Evolutionary conservation across 2,888 invertebrate species (phyloP), one percentile per base, ranked within the genome.

Genomic region (Pseudococcus longispinus): DNA sequence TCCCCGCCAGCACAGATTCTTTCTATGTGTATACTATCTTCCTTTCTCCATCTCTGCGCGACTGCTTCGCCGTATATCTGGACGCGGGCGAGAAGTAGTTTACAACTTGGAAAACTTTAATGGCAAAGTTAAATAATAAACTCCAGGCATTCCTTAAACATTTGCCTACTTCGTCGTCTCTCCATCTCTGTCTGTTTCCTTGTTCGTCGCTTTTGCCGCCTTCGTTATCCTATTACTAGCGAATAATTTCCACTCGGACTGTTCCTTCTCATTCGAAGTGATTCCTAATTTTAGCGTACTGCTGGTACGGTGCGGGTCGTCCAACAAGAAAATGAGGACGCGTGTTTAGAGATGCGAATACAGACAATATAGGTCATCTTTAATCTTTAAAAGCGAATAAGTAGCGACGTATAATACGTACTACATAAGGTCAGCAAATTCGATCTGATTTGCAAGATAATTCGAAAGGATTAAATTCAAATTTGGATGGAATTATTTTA

Each of bases 101-200:
- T 74, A 74, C 74, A 74, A 74, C 32, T 74, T 74, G 74, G 74
- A 74, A 74, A 74, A 74, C 74, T 74, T 74, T 74, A 74, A 74
- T 74, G 74, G 74, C 74, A 74, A 74, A 74, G 74, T 74, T 74
- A 74, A 74, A 74, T 74, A 74, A 74, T 74, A 74, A 74, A 74
- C 74, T 74, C 74, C 74, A 74, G 74, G 74, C 74, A 74, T 74
- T 74, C 74, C 74, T 74, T 74, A 74, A 74, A 74, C 74, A 74
- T 74, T 74, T 32, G 74, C 32, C 74, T 70, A 11, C 26, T 74
- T 32, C 32, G 29, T 32, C 32, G 18, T 32, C 74, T 32, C n/a
- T 32, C 74, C 13, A 3, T 60, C 60, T 60, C 23, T 23, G 20
- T 23, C 60, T 20, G 60, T 60, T 20, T 15, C 6, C 55, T 20